Percentiles rank a stretch among this genome's conserved stretches.
Conservation (phyloP, 1,140 invertebrate species). For the Hyles euphorbiae region DNA sequence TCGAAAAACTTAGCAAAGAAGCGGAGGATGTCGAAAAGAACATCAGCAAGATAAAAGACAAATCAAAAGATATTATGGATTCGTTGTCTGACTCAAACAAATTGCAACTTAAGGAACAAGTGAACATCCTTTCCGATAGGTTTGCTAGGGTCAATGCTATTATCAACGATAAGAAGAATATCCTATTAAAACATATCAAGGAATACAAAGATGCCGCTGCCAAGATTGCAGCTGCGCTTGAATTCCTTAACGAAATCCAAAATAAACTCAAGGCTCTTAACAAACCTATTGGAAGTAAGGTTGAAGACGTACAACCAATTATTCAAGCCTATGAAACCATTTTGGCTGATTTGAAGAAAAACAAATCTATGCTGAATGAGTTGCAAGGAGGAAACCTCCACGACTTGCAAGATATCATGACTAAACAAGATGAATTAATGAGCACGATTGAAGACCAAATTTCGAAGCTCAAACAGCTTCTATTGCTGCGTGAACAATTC, state of each 20-base stretch:
- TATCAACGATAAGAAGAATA: slow-evolving; percentile 84
- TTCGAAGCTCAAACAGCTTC: slow-evolving; percentile 83
- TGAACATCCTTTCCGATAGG: slow-evolving; percentile 86
- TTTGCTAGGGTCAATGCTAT: slow-evolving; percentile 83
- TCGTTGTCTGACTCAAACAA: slow-evolving; percentile 91
- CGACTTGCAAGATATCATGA: slow-evolving; percentile 86
- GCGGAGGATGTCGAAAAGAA: slow-evolving; percentile 81
- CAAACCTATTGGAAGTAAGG: slow-evolving; percentile 88
- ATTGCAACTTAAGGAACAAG: slow-evolving; percentile 84
- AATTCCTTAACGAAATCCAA: slow-evolving; percentile 88
- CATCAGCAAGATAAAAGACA: slow-evolving; percentile 84
- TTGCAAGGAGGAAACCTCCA: slow-evolving; percentile 84
- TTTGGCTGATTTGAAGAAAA: slow-evolving; percentile 85
- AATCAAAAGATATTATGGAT: slow-evolving; percentile 87
- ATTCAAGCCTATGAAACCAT: slow-evolving; percentile 87
- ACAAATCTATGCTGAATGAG: slow-evolving; percentile 87
- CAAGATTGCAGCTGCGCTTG: slow-evolving; percentile 85
- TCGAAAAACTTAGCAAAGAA: slow-evolving; percentile 86
- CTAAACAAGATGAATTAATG: slow-evolving; percentile 90
- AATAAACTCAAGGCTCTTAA: slow-evolving; percentile 88
- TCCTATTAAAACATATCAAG: slow-evolving; percentile 84
- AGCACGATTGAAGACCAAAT: slow-evolving; percentile 89
- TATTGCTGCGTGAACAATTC: slow-evolving; percentile 91
- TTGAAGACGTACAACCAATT: slow-evolving; percentile 89
- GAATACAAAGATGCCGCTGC: slow-evolving; percentile 87